Conservation (phyloP, 1,140 invertebrate species). For the Tetragonula clypearis region DNA sequence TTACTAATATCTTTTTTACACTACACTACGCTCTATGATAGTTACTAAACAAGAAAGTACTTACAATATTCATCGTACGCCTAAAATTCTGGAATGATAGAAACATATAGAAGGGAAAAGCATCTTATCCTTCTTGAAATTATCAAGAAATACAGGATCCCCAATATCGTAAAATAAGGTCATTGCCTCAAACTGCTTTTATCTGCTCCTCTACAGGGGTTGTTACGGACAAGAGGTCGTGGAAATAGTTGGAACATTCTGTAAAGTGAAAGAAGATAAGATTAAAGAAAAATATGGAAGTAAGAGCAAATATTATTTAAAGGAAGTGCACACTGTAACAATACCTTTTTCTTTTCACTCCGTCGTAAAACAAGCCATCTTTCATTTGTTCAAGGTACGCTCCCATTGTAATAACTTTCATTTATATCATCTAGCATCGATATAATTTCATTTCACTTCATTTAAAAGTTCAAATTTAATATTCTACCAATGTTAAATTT, state of each 20-base stretch:
- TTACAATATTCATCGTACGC: background rate
- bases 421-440: background rate
- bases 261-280: constrained; percentile 47
- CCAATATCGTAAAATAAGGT: background rate
- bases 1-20: background rate
- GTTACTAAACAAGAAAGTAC: background rate
- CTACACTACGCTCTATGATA: background rate
- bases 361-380: background rate
- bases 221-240: constrained; percentile 19
- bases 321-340: background rate
- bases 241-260: constrained; percentile 24
- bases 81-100: background rate
- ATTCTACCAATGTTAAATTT: background rate
- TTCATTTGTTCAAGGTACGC: background rate
- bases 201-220: constrained; percentile 29
- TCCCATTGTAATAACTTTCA: background rate
- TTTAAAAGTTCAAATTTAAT: background rate
- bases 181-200: constrained; percentile 33
- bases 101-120: background rate
- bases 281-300: constrained; percentile 50
- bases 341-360: background rate
- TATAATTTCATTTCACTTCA: background rate
- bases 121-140: background rate
- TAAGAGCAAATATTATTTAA: constrained; percentile 56
- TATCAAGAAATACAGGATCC: background rate